Base-by-base conservation (phyloP, 1,140 invertebrate species). In the Bombus balteatus region DNA sequence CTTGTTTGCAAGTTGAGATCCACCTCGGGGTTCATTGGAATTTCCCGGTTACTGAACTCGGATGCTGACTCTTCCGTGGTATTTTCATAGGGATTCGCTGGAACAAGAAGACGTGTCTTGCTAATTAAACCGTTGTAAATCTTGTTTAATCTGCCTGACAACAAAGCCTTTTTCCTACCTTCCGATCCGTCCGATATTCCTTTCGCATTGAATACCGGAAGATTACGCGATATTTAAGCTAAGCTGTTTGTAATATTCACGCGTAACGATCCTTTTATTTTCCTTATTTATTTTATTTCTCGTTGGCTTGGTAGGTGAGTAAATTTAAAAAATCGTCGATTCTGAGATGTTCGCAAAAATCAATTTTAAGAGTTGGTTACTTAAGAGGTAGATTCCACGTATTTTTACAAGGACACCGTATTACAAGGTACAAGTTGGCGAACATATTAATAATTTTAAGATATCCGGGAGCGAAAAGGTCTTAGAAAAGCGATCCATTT, bases 1-100 rank as follows among this genome's bases (percentile, higher is more conserved):
- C 96, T 96, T 92, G 96, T 96, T 95, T 97, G 96, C 91, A 95
- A 95, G 91, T 95, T 95, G 80, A 95, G 95, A 94, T 96, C 96
- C 85, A 95, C 94, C 87, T 95, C 95, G 66, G 96, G 95, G 91
- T 95, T 96, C 88, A 96, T 95, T 76, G 96, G 93, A 81, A 95
- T 93, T 89, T 96, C 96, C 59, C 96, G 95, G 83, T 95, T 95
- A 88, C 93, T 94, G 72, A 95, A 93, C 90, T 96, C 94, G 75
- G 96, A 94, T 62, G 95, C 94, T 13, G 95, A 95, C 89, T 97
- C 97, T 87, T 96, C 96, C 18, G 96, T 97, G 90, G 96, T 95
- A 93, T 97, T 97, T 81, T 96, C 96, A 82, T 94, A 93, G 53
- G 93, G 93, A 93, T 93, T 93, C 80, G 92, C 92, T 94, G 91